phyloP scores from a whole-genome alignment of 35 echinoderm and acorn worm species.

The Apostichopus californicus region DNA sequence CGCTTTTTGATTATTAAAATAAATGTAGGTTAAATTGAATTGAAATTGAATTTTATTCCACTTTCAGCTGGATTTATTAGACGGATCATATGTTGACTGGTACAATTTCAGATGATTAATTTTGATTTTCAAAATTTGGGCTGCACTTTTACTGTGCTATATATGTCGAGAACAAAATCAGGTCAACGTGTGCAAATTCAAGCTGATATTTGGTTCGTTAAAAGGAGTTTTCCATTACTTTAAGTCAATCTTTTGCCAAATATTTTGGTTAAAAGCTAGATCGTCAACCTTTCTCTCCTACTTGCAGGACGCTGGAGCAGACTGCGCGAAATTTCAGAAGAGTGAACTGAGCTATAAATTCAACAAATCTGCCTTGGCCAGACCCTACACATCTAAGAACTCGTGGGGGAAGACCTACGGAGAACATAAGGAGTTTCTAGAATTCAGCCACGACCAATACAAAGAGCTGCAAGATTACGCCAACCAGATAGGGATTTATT shows the following conservation, averaged over 20 bases:
- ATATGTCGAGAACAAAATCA: neutral
- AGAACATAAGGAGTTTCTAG: slow-evolving; percentile 90
- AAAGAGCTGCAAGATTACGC: slow-evolving; percentile 88
- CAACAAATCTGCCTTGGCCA: slow-evolving; percentile 90
- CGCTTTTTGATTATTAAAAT: no score
- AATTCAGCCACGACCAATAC: slow-evolving; percentile 97
- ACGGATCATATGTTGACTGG: no score
- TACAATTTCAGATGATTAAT: no score
- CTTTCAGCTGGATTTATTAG: no score
- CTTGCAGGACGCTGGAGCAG: slow-evolving; percentile 90
- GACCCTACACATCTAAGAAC: slow-evolving; percentile 84
- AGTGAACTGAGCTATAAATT: slow-evolving; percentile 94
- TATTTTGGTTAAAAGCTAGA: no score
- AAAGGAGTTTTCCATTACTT: no score
- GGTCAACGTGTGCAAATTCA: neutral
- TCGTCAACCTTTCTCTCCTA: neutral
- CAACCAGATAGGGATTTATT: slow-evolving; percentile 84
- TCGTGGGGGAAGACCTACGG: slow-evolving; percentile 94
- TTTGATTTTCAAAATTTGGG: no score
- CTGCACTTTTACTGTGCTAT: no score
- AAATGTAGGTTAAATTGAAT: no score
- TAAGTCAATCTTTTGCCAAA: no score
- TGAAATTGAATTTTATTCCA: no score
- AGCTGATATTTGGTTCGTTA: neutral
- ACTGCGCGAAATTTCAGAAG: slow-evolving; percentile 99